Base-by-base conservation (phyloP, 2,113 vertebrate genomes). In the Elanoides forficatus region DNA sequence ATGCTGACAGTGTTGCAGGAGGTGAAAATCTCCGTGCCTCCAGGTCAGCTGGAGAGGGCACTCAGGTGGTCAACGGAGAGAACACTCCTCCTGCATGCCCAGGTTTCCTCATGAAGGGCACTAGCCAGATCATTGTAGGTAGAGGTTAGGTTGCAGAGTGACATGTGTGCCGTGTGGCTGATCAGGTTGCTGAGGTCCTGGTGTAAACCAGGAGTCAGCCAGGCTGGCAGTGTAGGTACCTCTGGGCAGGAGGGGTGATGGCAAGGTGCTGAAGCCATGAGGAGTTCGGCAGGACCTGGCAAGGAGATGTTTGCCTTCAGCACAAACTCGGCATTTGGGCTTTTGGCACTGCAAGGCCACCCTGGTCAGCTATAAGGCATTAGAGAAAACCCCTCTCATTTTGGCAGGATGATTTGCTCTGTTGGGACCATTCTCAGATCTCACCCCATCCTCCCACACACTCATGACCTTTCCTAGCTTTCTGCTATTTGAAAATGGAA, bases 291-390 rank as follows among this genome's bases (percentile, higher is more conserved):
- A 62, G 73, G 34, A 60, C 13, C 7, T 34, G 9, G 16, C 13
- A 75, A 38, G 26, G 18, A 88, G 29, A 60, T 1, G 1, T 84
- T 40, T 75, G 38, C 16, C 58, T 72, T 82, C 71, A 60, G 45
- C 23, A 15, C 23, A 59, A 6, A 42, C 23, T 79, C 0, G 0
- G 52, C 6, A 3, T 21, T 74, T 48, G 34, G 20, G 47, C 38
- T 82, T 55, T 42, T 59, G 52, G 21, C 22, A 65, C 1, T 27
- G 25, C 17, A 1, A 13, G 34, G 17, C 17, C n/a, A 42, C 6
- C 7, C 32, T 47, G 50, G 56, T 13, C 47, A 58, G 66, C 13
- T n/a, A 9, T 15, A 79, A 71, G 42, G 16, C 52, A 29, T 32
- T 47, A 52, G 32, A 75, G 70, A 82, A 85, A 70, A 53, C 0